Evolutionary conservation across 2,888 invertebrate genomes (phyloP), one percentile per base, ranked within the genome.

Genomic region (Ormyrus labotus): DNA sequence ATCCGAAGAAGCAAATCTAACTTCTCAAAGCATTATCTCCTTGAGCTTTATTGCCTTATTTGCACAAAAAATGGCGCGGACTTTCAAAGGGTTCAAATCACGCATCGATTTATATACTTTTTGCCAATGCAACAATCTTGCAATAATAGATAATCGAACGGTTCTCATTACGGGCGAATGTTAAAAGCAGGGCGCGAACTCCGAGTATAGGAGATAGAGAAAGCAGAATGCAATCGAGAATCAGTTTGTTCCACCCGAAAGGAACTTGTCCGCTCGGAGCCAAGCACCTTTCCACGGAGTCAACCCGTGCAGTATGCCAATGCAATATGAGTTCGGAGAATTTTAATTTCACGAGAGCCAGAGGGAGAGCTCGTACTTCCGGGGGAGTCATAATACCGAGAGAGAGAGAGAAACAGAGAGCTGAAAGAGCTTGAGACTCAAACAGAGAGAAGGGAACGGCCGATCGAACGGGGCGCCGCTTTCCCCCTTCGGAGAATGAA

Each of bases 271-370:
- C 58, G 10, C 10, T 50, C 50, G 70, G 50, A 72, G 19, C 8
- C 11, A 57, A 58, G 53, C 50, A 51, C 13, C 45, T 57, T 5
- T 51, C 19, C 19, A n/a, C 2, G 55, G 10, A 19, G 19, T 19
- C 19, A 70, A 34, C 9, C n/a, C 7, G 72, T n/a, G 48, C 48
- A 19, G 50, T 13, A 8, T 11, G 11, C 51, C n/a, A 57, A 10
- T 64, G 68, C 65, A 76, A 76, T 76, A 72, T 19, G 67, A 80
- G 55, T 80, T 68, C 76, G 51, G 58, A 34, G 72, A 80, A 80
- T 80, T 80, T 80, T 80, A 80, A 80, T 80, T 76, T 76, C 61
- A 60, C 57, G 13, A 69, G 34, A 65, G 19, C 19, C 19, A 1
- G 19, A 19, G 68, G 50, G 60, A 67, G 60, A 67, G 50, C 19